Conservation (phyloP, 30 jellyfish, hydroid and myxozoan species). For the Aurelia sp. region DNA sequence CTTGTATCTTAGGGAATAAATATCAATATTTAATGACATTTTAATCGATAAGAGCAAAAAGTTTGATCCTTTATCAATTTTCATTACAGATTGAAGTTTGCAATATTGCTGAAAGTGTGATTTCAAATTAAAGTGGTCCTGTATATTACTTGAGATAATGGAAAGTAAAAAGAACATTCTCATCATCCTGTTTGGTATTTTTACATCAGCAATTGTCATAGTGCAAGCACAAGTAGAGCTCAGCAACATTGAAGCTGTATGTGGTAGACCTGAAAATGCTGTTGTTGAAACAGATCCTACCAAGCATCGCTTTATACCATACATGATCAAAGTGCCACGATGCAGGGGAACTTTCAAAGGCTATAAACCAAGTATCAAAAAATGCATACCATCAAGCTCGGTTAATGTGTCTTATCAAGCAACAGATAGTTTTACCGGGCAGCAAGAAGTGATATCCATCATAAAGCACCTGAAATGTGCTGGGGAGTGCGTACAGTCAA, state of each 20-base stretch:
- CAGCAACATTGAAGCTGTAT: conserved; percentile 1
- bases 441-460: background rate
- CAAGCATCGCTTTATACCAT: conserved; percentile 39
- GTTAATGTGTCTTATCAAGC: conserved; percentile 12
- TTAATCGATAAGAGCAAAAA: no score
- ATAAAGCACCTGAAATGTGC: conserved; percentile 21
- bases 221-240: background rate
- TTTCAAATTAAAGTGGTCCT: no score
- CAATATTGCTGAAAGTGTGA: no score
- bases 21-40: no score
- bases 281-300: conserved; percentile 52
- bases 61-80: no score
- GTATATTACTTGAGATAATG: no score
- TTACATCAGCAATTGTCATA: background rate
- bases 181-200: no score
- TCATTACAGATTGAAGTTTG: no score
- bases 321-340: conserved; percentile 33
- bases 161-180: no score
- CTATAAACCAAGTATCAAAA: conserved; percentile 15
- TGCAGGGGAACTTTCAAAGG: conserved; percentile 37
- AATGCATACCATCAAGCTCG: conserved; percentile 23
- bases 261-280: conserved; percentile 20
- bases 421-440: background rate
- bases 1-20: no score
- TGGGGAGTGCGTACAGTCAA: conserved; percentile 18